Evolutionary conservation across 2,113 vertebrate species (phyloP), one percentile per base, ranked within the genome.

Genomic region (Reinhardtius hippoglossoides): DNA sequence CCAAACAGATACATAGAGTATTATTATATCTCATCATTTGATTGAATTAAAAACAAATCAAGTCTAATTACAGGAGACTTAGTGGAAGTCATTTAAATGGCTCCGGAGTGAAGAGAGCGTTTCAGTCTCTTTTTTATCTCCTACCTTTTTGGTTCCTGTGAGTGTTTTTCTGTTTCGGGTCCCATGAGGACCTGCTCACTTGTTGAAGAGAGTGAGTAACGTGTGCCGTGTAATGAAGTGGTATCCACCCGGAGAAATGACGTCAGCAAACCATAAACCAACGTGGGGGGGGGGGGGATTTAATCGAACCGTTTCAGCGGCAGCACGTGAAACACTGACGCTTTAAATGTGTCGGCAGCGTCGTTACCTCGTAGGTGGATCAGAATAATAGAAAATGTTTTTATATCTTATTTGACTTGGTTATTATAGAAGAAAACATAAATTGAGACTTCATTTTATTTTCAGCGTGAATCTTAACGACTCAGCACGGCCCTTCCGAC

Each of bases 171-270:
- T 21, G n/a, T 74, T 71, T 90, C 78, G 72, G 82, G 87, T 92
- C 80, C 65, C 71, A 87, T 87, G 85, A 87, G 88, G 89, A 83
- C 83, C 90, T 74, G 81, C 89, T 84, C 78, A 86, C 81, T 85
- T 79, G 78, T 89, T 88, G 74, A 80, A 75, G 80, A 86, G 79
- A 88, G 85, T 90, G 88, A 90, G 83, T 92, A 93, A 85, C 71
- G 74, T 91, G 90, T 89, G 81, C 87, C 85, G 88, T 93, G 80
- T 81, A 91, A 94, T 93, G 68, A 88, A 84, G 89, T 84, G 93
- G 93, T 92, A 91, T 90, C 88, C 91, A 93, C 94, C 92, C 82
- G 82, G 94, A 95, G 94, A 95, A 95, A 95, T 94, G 92, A 94
- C 92, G 40, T 79, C 75, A 86, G 78, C 85, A 88, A 90, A 26